Base-by-base conservation (phyloP, 2,797 vertebrate species). In the Hemibagrus guttatus region DNA sequence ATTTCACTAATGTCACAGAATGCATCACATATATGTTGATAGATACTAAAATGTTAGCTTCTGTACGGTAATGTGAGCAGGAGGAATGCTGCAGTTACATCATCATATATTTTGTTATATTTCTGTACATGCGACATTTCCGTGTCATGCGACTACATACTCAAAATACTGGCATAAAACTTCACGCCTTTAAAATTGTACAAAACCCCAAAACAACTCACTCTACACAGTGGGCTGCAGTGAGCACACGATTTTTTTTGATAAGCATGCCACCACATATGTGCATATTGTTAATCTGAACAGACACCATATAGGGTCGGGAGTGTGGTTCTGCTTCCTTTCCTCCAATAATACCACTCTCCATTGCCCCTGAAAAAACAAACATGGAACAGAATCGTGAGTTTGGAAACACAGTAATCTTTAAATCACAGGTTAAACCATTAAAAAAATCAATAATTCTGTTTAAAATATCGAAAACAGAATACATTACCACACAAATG, bases 281-380 rank as follows among this genome's bases (percentile, higher is more conserved):
- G 61, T 95, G 94, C 0, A 0, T 0, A 11, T 2, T 4, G 1
- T 0, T 0, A 31, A 46, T 0, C 83, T 95, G 94, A 4, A 96
- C 86, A 5, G 95, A 95, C 1, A 87, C 94, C 93, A 95, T 95
- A 92, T 95, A 94, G 80, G 92, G 94, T 88, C 92, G 94, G 54
- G 94, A 95, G 86, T 96, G 95, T 28, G 92, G 88, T 88, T 93
- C 92, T 21, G 89, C 76, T 16, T 82, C 89, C 0, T 19, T 85
- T 0, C 95, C 95, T 17, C 89, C 92, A 2, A 94, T 52, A 3
- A 95, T 95, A 23, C 87, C 74, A 59, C 90, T 93, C 31, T 88
- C 88, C 88, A 90, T 76, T 1, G 91, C 93, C 19, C 89, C 95
- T 95, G 46, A 68, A 61, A 84, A 75, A 72, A 87, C 0, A 13